Evolutionary conservation across 1,140 invertebrate genomes (phyloP).

Genomic region (Apis laboriosa): DNA sequence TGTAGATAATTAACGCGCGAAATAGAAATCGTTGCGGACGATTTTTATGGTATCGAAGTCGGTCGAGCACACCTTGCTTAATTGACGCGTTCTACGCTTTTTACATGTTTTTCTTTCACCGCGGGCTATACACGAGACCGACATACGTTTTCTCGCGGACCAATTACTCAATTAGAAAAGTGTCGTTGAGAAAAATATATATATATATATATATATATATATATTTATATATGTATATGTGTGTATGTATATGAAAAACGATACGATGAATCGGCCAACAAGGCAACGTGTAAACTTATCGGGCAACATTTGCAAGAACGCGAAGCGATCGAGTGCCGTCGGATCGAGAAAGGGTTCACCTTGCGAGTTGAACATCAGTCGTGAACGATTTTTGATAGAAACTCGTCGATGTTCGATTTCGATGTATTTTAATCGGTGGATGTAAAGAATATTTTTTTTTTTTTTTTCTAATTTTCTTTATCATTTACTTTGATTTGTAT

Average conservation of each 20-base stretch:
- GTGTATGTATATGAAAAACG: background rate
- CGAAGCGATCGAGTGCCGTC: constrained; percentile 23
- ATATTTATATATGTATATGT: too few species aligned
- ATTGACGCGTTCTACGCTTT: background rate
- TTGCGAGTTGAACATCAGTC: background rate
- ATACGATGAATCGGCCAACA: background rate
- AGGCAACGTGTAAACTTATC: constrained; percentile 8
- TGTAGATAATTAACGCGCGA: background rate
- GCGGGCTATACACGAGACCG: background rate
- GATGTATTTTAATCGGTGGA: too few species aligned
- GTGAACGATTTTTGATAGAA: too few species aligned
- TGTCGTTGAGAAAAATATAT: background rate
- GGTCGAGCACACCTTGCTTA: background rate
- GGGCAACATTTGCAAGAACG: background rate
- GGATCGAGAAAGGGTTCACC: constrained; percentile 16
- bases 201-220: background rate
- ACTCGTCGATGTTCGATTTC: too few species aligned
- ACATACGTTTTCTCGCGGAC: background rate
- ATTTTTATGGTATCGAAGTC: background rate
- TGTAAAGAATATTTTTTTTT: too few species aligned
- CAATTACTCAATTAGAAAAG: constrained; percentile 33
- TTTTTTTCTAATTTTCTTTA: too few species aligned
- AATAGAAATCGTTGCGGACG: background rate
- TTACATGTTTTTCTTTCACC: background rate
- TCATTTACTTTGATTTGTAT: too few species aligned